Conservation (phyloP, 2,888 invertebrate species). For the Artemia sinica region DNA sequence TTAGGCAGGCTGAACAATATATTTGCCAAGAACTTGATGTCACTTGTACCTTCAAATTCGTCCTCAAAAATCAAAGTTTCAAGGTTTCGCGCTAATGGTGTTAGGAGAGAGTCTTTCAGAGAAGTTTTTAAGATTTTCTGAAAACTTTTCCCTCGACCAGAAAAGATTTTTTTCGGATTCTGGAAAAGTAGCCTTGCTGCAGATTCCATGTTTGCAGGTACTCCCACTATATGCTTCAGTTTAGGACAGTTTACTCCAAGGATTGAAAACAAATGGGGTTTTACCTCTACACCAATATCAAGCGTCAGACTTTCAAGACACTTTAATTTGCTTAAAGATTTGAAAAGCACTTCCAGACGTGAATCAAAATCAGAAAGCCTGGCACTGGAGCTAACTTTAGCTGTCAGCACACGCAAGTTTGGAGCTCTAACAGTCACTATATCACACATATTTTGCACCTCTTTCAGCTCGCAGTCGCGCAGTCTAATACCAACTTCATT, state of each 20-base stretch:
- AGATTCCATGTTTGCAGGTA: background rate
- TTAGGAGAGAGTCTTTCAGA: background rate
- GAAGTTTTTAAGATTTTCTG: background rate
- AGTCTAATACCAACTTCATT: background rate
- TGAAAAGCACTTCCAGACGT: background rate
- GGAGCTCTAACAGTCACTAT: background rate
- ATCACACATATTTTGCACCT: background rate
- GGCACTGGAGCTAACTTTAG: background rate
- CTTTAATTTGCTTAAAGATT: background rate
- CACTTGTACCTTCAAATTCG: background rate
- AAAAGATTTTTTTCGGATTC: background rate
- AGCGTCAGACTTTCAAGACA: background rate
- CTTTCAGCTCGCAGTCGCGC: background rate
- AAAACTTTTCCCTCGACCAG: too few species aligned
- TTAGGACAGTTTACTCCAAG: background rate
- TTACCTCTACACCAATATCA: background rate
- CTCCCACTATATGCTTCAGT: background rate
- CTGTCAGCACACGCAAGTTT: background rate
- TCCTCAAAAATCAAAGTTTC: background rate
- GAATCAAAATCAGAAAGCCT: background rate
- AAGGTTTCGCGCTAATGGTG: background rate
- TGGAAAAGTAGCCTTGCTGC: background rate
- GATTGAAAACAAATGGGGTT: background rate
- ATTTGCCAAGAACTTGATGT: background rate
- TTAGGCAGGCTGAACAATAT: conserved; percentile 3